phyloP scores from a whole-genome alignment of 1,140 invertebrate species.

The Pteromalus puparum region DNA sequence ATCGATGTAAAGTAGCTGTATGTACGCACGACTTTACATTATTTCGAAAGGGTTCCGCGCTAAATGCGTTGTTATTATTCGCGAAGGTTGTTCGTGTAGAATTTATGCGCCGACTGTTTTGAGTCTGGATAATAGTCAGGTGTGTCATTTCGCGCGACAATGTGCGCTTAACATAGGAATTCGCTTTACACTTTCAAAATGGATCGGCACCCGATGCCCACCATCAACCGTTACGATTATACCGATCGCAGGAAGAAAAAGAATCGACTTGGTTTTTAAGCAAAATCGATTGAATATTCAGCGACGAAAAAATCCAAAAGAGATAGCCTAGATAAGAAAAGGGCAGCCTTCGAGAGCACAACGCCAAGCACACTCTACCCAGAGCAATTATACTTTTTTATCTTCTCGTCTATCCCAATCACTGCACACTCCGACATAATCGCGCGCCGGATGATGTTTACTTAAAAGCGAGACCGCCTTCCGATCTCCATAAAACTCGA shows the following conservation, averaged over 20 bases:
- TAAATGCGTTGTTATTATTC: background rate
- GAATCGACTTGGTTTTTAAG: background rate
- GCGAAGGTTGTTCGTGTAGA: background rate
- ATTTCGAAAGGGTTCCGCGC: slow-evolving; percentile 4
- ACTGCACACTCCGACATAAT: background rate
- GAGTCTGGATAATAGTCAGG: too few species aligned
- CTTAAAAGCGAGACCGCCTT: background rate
- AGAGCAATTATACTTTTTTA: background rate
- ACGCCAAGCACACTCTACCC: too few species aligned
- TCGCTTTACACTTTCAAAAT: background rate
- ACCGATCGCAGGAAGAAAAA: too few species aligned
- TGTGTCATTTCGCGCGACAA: slow-evolving; percentile 3
- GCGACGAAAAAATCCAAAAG: background rate
- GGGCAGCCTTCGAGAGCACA: too few species aligned
- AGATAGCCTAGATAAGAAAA: background rate
- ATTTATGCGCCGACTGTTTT: background rate
- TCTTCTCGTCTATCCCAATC: background rate
- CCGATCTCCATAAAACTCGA: slow-evolving; percentile 24
- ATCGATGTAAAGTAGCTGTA: slow-evolving; percentile 1
- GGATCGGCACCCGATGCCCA: too few species aligned
- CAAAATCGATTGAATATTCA: too few species aligned
- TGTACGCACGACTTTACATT: background rate
- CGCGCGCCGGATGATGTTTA: too few species aligned
- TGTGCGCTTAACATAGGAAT: background rate
- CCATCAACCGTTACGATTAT: too few species aligned